Evolutionary conservation across 2,888 invertebrate species (phyloP), one percentile per base, ranked within the genome.

Genomic region (Leptothorax acervorum): DNA sequence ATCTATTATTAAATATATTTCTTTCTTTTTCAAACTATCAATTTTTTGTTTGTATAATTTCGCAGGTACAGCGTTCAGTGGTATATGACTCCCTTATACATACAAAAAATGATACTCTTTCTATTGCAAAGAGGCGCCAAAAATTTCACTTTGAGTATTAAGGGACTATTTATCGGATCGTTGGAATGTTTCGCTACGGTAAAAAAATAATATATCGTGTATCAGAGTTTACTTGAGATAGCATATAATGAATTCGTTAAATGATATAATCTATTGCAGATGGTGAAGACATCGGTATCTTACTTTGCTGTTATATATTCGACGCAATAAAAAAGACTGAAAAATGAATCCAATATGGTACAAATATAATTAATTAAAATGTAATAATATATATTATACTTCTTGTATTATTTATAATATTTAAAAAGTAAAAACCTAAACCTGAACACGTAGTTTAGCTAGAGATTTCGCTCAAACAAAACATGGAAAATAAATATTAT

Each of bases 251-350:
- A 3, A 35, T 53, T 0, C 9, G 15, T 18, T 51, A 15, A 51
- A 18, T 51, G 51, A 23, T 71, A 23, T 70, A 28, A n/a, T 31
- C 39, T 39, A 15, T 71, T 74, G 6, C 60, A 74, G 74, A 1
- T 74, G 1, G 8, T 74, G 0, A 51, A 51, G 18, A 1, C 51
- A 18, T 51, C 51, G 48, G 15, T 48, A 48, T 48, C 48, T 48
- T 48, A 48, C 15, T 74, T 60, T 35, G 60, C 63, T 53, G 35
- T 76, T 18, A 51, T 74, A 12, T 60, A 45, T 60, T 71, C 71
- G 9, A 60, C 8, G 4, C 45, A 31, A n/a, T 35, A 31, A 31
- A 48, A n/a, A 23, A 55, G 55, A 9, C 15, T 6, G 23, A 31
- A 55, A 23, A 9, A 55, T 23, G 1, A n/a, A 11, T 23, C 3